Percentiles rank a stretch among this genome's conserved stretches.
phyloP scores from a whole-genome alignment of 2,797 vertebrate species.

The Phalloptychus januarius region DNA sequence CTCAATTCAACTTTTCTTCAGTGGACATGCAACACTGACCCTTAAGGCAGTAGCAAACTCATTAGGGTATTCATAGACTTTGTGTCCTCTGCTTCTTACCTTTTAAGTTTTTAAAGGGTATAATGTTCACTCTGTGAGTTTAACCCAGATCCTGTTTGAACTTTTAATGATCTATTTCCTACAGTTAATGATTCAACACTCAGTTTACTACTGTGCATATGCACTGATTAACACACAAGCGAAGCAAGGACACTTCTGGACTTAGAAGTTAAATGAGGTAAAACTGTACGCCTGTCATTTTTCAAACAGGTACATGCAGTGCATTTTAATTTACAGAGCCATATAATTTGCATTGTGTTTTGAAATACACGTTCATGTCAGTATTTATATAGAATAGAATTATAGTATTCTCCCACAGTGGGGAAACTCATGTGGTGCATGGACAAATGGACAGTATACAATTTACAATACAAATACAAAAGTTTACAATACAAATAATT shows the following conservation, averaged over 20 bases:
- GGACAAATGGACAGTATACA: too few relatives aligned
- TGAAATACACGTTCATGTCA: not conserved
- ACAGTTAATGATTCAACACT: conserved; percentile 84
- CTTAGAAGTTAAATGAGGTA: conserved; percentile 48
- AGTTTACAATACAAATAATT: too few relatives aligned
- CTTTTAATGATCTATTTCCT: conserved; percentile 86
- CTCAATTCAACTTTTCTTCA: conserved; percentile 62
- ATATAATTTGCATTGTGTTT: not conserved
- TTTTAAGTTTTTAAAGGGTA: conserved; percentile 82
- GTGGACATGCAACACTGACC: conserved; percentile 70
- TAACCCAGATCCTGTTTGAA: conserved; percentile 85
- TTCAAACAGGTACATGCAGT: not conserved
- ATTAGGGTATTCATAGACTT: conserved; percentile 75
- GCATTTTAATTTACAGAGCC: conserved; percentile 1
- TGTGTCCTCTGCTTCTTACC: conserved; percentile 70
- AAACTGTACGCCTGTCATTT: conserved; percentile 25
- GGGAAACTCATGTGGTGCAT: not conserved
- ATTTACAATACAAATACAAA: too few relatives aligned
- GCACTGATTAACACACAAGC: conserved; percentile 68
- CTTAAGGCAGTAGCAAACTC: conserved; percentile 64
- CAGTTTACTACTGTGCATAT: conserved; percentile 76
- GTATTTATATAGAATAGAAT: not conserved
- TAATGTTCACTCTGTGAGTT: conserved; percentile 82
- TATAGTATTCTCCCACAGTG: not conserved
- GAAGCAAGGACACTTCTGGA: conserved; percentile 51